phyloP scores from a whole-genome alignment of 2,888 invertebrate species.

The Ectemnius lituratus region DNA sequence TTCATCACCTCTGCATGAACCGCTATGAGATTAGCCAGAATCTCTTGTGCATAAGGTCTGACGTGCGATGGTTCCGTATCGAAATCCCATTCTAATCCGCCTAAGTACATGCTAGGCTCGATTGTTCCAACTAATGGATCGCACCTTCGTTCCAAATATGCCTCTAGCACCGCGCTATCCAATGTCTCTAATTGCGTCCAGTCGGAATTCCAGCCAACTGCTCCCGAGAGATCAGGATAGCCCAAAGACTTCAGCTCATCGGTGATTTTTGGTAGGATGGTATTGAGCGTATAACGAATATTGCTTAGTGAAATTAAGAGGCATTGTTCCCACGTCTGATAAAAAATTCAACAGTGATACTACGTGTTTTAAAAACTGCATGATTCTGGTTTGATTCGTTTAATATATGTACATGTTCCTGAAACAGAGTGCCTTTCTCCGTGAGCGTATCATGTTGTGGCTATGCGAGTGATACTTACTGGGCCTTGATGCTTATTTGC shows the following conservation, averaged over 20 bases:
- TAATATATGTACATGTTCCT: constrained; percentile 1
- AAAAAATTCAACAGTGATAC: constrained; percentile 51
- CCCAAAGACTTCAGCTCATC: constrained; percentile 84
- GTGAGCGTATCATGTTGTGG: constrained; percentile 6
- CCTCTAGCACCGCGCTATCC: constrained; percentile 85
- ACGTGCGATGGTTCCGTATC: constrained; percentile 88
- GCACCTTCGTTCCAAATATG: constrained; percentile 92
- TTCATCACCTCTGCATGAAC: constrained; percentile 85
- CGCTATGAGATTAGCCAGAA: constrained; percentile 88
- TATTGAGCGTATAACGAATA: constrained; percentile 89
- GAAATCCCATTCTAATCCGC: constrained; percentile 91
- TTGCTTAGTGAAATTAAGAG: constrained; percentile 93
- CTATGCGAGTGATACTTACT: constrained; percentile 56
- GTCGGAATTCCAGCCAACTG: constrained; percentile 77
- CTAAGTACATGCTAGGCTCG: constrained; percentile 97
- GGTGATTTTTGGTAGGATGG: constrained; percentile 84
- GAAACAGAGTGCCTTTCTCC: constrained; percentile 24
- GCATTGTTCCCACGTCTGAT: constrained; percentile 87
- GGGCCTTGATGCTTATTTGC: constrained; percentile 71
- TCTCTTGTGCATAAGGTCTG: constrained; percentile 93
- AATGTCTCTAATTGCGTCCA: constrained; percentile 82
- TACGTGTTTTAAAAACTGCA: constrained; percentile 2
- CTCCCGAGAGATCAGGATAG: constrained; percentile 82
- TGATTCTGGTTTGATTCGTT: not conserved
- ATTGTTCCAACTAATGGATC: constrained; percentile 97